Conservation (phyloP, 2,113 vertebrate genomes). For the Antigone vipio region DNA sequence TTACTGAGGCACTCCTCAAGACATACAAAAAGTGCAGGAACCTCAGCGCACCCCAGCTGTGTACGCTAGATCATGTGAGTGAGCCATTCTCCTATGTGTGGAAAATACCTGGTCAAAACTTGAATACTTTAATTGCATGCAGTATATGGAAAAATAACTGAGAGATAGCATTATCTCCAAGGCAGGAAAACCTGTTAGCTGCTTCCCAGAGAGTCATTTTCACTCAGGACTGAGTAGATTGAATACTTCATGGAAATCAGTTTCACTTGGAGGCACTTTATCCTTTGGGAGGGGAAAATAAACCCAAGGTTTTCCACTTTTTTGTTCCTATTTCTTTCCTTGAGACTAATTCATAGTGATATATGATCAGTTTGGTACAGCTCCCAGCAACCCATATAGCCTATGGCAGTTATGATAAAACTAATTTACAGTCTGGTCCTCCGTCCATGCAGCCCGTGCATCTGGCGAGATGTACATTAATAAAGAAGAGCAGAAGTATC, state of each 20-base stretch:
- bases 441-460: accelerated
- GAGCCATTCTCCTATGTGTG: not conserved
- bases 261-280: not conserved
- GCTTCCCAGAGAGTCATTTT: not conserved
- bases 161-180: not conserved
- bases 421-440: not conserved
- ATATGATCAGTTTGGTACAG: not conserved
- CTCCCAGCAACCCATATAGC: not conserved
- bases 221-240: not conserved
- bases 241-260: not conserved
- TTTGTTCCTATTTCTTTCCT: not conserved
- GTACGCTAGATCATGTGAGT: not conserved
- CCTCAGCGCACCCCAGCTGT: not conserved
- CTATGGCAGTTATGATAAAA: not conserved
- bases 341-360: not conserved
- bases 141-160: not conserved
- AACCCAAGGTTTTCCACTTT: not conserved
- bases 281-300: not conserved
- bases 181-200: not conserved
- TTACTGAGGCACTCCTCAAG: not conserved
- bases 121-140: not conserved
- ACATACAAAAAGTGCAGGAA: not conserved
- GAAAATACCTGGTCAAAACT: not conserved
- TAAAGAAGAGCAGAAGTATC: not conserved
- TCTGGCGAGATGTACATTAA: not conserved